Base-by-base conservation (phyloP, 1,140 invertebrate species). In the Steinernema feltiae region DNA sequence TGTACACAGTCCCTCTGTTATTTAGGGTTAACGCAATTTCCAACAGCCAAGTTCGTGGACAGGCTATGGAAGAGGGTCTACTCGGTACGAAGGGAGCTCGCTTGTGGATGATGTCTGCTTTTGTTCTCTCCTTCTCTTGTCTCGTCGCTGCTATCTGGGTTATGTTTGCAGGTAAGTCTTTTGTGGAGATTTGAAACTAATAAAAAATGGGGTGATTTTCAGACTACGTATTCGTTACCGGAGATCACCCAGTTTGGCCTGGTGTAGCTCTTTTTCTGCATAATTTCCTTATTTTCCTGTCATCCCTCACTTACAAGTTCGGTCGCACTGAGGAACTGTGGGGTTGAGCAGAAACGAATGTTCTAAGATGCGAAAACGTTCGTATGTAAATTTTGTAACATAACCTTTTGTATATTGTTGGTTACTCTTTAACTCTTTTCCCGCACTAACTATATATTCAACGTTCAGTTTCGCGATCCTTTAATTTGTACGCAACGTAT, bases 71-170 rank as follows among this genome's bases (percentile, higher is more conserved):
- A 21, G 92, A 91, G 27, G 94, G 94, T 0, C 94, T 93, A 86
- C 88, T 95, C 74, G 95, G 94, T 15, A 91, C 93, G 0, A 90
- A 92, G 82, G 89, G 94, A 69, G 93, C 94, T 18, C 90, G 93
- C 76, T 90, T 94, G n/a, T 98, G 95, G 94, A 88, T 99, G 0
- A 97, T 99, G 85, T 87, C 96, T 69, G 97, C 95, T 1, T 97
- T 99, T 88, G 91, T 98, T 0, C 90, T 98, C 81, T 94, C 94
- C 72, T 99, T 99, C 88, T 93, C 93, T 0, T 91, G 94, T 1
- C 90, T 98, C 12, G 97, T 98, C 85, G 95, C 94, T 29, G 91
- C 95, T 15, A 92, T 93, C 82, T 97, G 95, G 95, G 94, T 99
- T 79, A 90, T 98, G 75, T 95, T 98, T 89, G 92, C 88, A n/a